Conservation (phyloP, 2,888 invertebrate genomes). For the Pyrrhosoma nymphula region DNA sequence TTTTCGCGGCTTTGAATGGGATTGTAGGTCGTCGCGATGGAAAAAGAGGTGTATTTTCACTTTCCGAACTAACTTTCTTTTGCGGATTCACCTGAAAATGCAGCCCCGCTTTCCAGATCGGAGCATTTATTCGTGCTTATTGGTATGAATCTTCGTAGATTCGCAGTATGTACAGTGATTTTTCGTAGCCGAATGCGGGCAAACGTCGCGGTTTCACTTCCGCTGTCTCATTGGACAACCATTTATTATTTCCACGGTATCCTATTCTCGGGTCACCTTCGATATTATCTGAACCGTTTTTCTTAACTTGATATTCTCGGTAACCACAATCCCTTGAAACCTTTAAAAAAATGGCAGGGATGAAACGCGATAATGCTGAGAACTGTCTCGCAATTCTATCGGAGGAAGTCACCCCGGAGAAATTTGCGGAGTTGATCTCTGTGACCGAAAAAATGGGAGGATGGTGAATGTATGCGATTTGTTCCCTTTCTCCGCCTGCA, state of each 20-base stretch:
- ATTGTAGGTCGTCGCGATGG: too few species aligned
- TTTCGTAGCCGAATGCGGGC: not conserved
- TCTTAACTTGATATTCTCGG: not conserved
- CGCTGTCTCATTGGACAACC: not conserved
- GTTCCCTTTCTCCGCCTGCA: not conserved
- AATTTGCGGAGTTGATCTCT: not conserved
- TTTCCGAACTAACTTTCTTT: too few species aligned
- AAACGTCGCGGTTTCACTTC: not conserved
- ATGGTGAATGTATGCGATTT: not conserved
- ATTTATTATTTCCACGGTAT: not conserved
- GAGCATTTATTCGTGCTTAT: too few species aligned
- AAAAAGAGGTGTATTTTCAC: too few species aligned
- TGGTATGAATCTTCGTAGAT: too few species aligned
- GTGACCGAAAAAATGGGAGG: not conserved
- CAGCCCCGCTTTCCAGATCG: too few species aligned
- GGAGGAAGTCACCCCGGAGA: not conserved
- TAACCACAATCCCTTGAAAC: not conserved
- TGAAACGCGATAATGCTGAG: not conserved
- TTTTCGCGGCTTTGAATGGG: too few species aligned
- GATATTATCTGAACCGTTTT: not conserved
- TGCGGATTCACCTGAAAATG: too few species aligned
- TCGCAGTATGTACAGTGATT: too few species aligned
- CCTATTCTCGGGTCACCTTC: not conserved
- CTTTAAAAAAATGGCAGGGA: not conserved
- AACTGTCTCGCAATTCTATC: not conserved